Evolutionary conservation across 2,888 invertebrate genomes (phyloP).

Genomic region (Onchidella celtica): DNA sequence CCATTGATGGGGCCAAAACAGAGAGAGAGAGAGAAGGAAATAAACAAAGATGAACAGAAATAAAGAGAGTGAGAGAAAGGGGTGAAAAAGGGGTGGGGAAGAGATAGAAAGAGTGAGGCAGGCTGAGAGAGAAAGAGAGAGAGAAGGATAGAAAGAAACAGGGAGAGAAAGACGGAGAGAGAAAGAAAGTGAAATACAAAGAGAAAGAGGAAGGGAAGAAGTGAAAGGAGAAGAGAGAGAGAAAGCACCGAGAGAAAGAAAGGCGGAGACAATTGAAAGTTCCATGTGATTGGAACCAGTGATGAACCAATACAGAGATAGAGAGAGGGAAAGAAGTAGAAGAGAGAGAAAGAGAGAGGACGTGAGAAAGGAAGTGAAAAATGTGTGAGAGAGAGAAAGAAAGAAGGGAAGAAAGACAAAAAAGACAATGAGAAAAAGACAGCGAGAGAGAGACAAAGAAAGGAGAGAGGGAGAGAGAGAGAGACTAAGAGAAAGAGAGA

Average conservation of each 20-base stretch:
- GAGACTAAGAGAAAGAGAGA: too few species aligned
- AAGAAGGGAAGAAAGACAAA: too few species aligned
- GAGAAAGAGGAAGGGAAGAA: background rate
- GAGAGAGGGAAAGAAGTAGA: background rate
- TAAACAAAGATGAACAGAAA: background rate
- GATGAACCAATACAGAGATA: background rate
- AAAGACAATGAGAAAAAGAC: too few species aligned
- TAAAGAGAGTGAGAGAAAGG: background rate
- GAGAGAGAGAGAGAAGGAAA: slow-evolving; percentile 16
- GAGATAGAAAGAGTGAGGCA: background rate
- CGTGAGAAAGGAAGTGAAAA: background rate
- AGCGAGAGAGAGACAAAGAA: too few species aligned
- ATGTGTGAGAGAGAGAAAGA: background rate
- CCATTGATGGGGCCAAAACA: too few species aligned
- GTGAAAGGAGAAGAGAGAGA: background rate
- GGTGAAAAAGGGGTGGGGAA: background rate
- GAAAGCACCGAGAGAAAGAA: background rate
- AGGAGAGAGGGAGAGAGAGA: too few species aligned
- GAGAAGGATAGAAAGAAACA: background rate
- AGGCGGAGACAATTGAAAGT: background rate
- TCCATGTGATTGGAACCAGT: too few species aligned
- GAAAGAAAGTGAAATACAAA: background rate
- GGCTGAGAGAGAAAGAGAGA: background rate
- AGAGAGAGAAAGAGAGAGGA: background rate
- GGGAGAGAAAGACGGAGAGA: background rate